These are phyloP conservation scores for Coracopsis vasa DNA, from an alignment of 2,113 vertebrate genomes.

Conservation along the genomic window DNA sequence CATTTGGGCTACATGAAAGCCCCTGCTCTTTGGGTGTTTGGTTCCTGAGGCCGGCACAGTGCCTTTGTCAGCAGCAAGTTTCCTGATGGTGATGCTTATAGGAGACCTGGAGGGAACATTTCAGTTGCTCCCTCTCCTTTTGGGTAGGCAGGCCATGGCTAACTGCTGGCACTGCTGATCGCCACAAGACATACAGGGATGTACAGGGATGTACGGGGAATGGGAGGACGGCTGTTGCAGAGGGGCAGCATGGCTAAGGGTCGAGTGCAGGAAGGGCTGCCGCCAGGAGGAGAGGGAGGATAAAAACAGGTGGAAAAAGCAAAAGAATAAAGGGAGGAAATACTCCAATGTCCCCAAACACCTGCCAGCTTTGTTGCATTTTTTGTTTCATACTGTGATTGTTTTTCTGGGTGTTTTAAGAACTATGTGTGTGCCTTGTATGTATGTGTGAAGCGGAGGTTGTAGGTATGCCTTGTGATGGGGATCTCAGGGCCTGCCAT, in stretches of 20 bases:
- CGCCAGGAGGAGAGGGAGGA: background rate
- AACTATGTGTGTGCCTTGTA: accelerated
- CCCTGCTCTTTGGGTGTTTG: constrained; percentile 50
- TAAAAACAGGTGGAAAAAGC: background rate
- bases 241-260: background rate
- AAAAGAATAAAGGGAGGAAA: background rate
- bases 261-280: accelerated
- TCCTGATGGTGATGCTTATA: background rate
- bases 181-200: background rate
- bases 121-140: background rate
- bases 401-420: background rate
- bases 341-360: background rate
- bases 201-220: background rate
- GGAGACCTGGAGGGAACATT: background rate
- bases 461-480: background rate
- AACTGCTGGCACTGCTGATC: background rate
- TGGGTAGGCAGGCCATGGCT: background rate
- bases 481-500: background rate
- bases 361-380: background rate
- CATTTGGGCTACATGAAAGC: constrained; percentile 61
- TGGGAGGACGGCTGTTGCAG: background rate
- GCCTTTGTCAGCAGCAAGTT: constrained; percentile 55
- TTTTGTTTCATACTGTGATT: background rate
- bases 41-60: constrained; percentile 1
- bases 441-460: background rate